A percentile compares a stretch with the other conserved stretches of the same genome.
phyloP scores from a whole-genome alignment of 92 coral and sea anemone species.

The Siderastrea siderea region DNA sequence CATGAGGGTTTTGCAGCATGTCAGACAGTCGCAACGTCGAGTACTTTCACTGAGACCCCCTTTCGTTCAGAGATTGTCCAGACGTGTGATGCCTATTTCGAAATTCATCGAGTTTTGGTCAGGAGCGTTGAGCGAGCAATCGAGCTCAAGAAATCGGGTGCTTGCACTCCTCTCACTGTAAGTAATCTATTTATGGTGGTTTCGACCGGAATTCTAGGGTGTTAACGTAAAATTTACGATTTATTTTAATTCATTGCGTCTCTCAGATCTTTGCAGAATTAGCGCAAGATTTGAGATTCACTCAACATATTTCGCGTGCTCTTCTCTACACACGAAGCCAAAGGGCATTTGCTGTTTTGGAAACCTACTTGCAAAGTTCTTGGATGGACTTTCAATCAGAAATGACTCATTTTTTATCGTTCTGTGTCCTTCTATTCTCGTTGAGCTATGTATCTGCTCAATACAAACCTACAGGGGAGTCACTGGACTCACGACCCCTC shows the following conservation, averaged over 20 bases:
- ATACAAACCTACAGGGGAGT: slow-evolving; percentile 83
- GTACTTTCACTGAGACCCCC: too few species aligned
- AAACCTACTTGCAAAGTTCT: too few species aligned
- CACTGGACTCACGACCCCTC: slow-evolving; percentile 86
- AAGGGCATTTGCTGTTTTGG: too few species aligned
- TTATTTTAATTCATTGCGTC: too few species aligned
- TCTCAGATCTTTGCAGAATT: too few species aligned
- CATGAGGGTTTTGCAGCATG: too few species aligned
- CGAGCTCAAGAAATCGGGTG: not conserved
- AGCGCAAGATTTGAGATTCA: too few species aligned
- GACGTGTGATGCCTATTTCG: not conserved
- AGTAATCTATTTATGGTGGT: not conserved
- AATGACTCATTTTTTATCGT: not conserved
- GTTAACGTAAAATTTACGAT: too few species aligned
- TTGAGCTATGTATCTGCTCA: slow-evolving; percentile 2
- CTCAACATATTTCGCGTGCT: too few species aligned
- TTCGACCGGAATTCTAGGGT: not conserved
- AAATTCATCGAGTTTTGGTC: not conserved
- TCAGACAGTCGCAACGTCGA: too few species aligned
- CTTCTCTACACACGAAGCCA: too few species aligned
- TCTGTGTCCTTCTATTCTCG: not conserved
- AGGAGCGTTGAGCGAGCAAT: not conserved
- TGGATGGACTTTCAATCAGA: not conserved
- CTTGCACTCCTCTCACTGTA: not conserved
- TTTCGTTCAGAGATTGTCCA: too few species aligned